Evolutionary conservation across 2,888 invertebrate genomes (phyloP), one percentile per base, ranked within the genome.

Genomic region (Cremastinae sp.): DNA sequence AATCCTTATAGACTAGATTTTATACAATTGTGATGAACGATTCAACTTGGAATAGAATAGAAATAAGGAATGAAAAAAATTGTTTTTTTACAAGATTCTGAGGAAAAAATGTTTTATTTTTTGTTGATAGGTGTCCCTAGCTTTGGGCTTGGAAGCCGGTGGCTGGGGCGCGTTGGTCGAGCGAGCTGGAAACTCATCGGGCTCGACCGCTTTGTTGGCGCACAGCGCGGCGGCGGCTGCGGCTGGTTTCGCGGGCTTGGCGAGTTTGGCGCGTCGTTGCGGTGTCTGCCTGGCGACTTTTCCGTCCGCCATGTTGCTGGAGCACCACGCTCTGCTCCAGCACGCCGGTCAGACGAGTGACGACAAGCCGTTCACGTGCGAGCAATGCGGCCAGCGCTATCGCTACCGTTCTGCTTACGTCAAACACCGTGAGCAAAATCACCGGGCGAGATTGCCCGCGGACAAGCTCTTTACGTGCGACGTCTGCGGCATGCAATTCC

Each of bases 401-500:
- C 93, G 95, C 81, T 97, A 96, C 89, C 92, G 96, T 74, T 96
- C 96, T 45, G 96, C 96, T 39, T 95, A 94, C 88, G 94, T 94
- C 56, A 94, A 94, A 86, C 96, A 97, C 87, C 93, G 96, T 64
- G 96, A 96, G 88, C 96, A 96, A 88, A 96, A 97, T 87, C 96
- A 97, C 87, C 93, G 96, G 16, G 96, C 96, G 1, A 92, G 96
- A 14, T 91, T 96, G 51, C 96, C 96, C 1, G 96, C 96, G 22
- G 96, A 96, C 89, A 96, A 96, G 89, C 92, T 96, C 14, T 97
- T 96, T 90, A 96, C 96, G 16, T 97, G 96, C 87, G 96, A 96
- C 86, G 96, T 96, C 1, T 97, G 96, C 89, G 96, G 96, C 75
- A 96, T 96, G 96, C 96, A 96, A 88, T 97, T 96, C 87, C 86